Percentiles rank a stretch among this genome's conserved stretches.
phyloP scores from a whole-genome alignment of 2,797 vertebrate species.

The Hemibagrus guttatus region DNA sequence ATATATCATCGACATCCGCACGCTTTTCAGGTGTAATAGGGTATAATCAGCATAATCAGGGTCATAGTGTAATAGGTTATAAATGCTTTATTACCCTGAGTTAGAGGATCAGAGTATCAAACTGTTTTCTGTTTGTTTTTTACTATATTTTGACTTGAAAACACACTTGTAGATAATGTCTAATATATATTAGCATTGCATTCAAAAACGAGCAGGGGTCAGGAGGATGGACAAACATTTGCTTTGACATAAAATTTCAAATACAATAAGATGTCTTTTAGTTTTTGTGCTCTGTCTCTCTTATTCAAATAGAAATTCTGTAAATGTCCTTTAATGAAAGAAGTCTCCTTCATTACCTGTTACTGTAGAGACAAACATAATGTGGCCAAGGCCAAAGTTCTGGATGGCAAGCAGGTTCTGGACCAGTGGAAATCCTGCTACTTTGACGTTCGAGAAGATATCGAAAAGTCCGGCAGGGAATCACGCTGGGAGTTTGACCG shows the following conservation, averaged over 20 bases:
- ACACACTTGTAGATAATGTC: background rate
- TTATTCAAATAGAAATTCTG: too few relatives aligned
- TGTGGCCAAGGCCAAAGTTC: conserved; percentile 76
- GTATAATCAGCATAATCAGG: too few relatives aligned
- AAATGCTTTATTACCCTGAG: too few relatives aligned
- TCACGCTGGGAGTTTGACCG: conserved; percentile 92
- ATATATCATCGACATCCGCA: conserved; percentile 74
- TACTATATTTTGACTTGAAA: background rate
- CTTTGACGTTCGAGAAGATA: conserved; percentile 82
- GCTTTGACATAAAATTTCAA: background rate
- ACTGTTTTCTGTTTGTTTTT: background rate
- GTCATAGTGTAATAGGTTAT: too few relatives aligned
- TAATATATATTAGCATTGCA: background rate
- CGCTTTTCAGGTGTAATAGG: conserved; percentile 87
- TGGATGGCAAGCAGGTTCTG: conserved; percentile 80
- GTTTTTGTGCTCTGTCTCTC: background rate
- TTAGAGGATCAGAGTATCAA: background rate
- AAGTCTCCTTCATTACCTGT: background rate
- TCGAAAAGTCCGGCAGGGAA: conserved; percentile 82
- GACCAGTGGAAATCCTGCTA: conserved; percentile 87
- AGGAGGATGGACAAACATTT: background rate
- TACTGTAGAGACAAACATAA: conserved; percentile 76
- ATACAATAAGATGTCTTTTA: background rate
- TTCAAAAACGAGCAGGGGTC: background rate
- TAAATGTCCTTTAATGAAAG: background rate